Evolutionary conservation across 2,797 vertebrate genomes (phyloP).

Genomic region (Sebastes taczanowskii): DNA sequence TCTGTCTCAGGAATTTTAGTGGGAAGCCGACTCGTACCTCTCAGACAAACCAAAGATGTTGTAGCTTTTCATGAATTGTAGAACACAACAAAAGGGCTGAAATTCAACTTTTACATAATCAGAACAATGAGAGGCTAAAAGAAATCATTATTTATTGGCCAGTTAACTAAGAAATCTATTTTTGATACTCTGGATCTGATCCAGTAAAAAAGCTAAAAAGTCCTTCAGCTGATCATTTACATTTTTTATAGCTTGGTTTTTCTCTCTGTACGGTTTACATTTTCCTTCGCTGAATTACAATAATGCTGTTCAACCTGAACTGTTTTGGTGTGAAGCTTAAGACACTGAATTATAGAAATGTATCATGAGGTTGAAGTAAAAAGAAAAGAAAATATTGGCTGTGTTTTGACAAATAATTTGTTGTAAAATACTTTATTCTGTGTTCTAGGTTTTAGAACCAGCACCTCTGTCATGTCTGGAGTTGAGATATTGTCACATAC

Average conservation of each 20-base stretch:
- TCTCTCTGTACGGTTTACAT: constrained; percentile 45
- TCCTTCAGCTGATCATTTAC: constrained; percentile 20
- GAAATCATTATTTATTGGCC: constrained; percentile 59
- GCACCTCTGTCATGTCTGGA: neutral
- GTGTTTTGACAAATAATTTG: neutral
- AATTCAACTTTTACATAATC: neutral
- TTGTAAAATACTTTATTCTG: neutral
- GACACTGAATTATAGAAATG: constrained; percentile 22
- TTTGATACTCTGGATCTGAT: constrained; percentile 59
- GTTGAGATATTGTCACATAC: neutral
- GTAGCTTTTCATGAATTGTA: neutral
- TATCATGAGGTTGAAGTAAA: constrained; percentile 53
- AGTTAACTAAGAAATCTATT: constrained; percentile 52
- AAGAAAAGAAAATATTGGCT: neutral
- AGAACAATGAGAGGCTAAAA: neutral
- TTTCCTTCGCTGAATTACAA: constrained; percentile 1
- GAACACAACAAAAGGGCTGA: constrained; percentile 20
- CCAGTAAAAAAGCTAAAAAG: neutral
- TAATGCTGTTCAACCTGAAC: constrained; percentile 19
- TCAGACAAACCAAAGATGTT: constrained; percentile 53
- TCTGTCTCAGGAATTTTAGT: constrained; percentile 52
- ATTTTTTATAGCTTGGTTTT: constrained; percentile 34
- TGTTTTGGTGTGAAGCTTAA: constrained; percentile 32
- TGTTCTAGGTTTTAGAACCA: no score
- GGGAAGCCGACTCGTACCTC: constrained; percentile 21